phyloP scores from a whole-genome alignment of 2,113 vertebrate genomes.

The Phalacrocorax aristotelis region DNA sequence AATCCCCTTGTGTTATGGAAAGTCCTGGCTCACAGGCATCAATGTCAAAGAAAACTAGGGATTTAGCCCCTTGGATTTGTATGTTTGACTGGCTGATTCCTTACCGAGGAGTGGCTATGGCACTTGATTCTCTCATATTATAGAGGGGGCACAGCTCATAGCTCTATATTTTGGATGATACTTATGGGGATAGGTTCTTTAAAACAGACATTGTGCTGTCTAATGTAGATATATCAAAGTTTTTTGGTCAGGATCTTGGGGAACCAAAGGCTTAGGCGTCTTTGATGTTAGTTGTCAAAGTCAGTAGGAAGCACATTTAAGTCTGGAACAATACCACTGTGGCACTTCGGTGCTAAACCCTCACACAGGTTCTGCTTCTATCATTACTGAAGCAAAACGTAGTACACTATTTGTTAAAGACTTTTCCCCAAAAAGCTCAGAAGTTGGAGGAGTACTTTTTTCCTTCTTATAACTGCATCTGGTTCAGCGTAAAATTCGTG shows the following conservation, averaged over 20 bases:
- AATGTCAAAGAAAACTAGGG: neutral
- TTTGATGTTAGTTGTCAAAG: slow-evolving; percentile 8
- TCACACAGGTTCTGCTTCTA: neutral
- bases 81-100: neutral
- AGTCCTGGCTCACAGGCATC: neutral
- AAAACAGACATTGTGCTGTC: neutral
- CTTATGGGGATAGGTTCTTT: neutral
- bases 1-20: neutral
- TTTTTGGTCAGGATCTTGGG: neutral
- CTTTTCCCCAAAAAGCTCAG: neutral
- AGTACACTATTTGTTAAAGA: neutral
- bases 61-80: neutral
- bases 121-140: neutral
- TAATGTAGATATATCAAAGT: neutral
- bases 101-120: neutral
- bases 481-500: neutral
- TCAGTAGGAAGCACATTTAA: neutral
- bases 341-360: neutral
- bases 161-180: neutral
- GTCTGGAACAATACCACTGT: neutral
- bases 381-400: neutral
- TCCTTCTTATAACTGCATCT: neutral
- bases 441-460: neutral
- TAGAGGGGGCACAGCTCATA: neutral
- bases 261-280: neutral